phyloP scores from a whole-genome alignment of 2,888 invertebrate species.

The Argyresthia goedartella region DNA sequence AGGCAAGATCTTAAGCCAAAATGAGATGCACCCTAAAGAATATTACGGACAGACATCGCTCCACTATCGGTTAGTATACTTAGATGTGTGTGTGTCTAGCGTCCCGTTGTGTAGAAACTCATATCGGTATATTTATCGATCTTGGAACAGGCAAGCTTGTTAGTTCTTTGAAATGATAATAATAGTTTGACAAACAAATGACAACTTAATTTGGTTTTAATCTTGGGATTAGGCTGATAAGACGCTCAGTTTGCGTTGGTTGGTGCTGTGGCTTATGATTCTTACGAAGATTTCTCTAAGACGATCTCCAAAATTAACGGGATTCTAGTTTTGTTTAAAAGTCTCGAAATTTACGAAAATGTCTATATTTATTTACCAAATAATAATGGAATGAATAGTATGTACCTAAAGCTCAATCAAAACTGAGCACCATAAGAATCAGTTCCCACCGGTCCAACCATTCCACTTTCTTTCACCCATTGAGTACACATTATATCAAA shows the following conservation, averaged over 20 bases:
- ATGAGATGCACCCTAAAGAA: constrained; percentile 72
- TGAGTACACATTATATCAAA: no score
- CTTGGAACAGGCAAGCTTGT: background rate
- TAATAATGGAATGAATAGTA: no score
- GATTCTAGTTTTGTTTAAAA: no score
- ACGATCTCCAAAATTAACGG: no score
- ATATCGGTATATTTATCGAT: constrained; percentile 31
- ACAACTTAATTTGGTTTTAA: background rate
- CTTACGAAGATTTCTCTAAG: no score
- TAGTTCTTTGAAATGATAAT: background rate
- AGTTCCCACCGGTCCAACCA: no score
- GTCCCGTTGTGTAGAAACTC: background rate
- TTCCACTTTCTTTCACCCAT: no score
- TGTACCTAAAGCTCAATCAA: background rate
- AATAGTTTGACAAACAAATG: background rate
- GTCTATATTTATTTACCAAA: no score
- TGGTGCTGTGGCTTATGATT: no score
- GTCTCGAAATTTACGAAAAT: no score
- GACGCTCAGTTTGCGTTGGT: no score
- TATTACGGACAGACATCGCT: constrained; percentile 70
- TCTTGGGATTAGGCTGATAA: no score
- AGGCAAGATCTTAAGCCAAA: constrained; percentile 69
- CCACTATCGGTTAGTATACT: constrained; percentile 40
- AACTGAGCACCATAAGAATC: background rate
- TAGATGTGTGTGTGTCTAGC: constrained; percentile 3